Conservation (phyloP, 2,888 invertebrate species). For the Thyatira batis region DNA sequence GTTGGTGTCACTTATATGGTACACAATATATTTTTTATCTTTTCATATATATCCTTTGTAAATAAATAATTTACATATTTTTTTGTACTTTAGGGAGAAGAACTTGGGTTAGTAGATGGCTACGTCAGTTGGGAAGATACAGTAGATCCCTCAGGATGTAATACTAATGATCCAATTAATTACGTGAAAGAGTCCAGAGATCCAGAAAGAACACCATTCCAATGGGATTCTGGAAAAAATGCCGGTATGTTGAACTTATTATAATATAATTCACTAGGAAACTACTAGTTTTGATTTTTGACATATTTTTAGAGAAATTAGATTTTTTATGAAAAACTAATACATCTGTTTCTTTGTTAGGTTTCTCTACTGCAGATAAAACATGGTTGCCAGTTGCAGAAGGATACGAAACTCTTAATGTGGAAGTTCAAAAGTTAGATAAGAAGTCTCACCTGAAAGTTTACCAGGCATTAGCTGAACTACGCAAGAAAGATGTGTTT, state of each 20-base stretch:
- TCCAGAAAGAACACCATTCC: constrained; percentile 85
- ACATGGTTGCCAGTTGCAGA: constrained; percentile 87
- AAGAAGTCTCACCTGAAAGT: constrained; percentile 83
- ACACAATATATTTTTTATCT: constrained; percentile 9
- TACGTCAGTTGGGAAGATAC: constrained; percentile 86
- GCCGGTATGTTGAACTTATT: constrained; percentile 54
- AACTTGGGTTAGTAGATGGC: constrained; percentile 89
- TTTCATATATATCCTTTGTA: too few species aligned
- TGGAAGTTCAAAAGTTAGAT: constrained; percentile 73
- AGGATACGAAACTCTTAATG: constrained; percentile 83
- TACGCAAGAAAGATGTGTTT: constrained; percentile 80
- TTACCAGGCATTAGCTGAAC: constrained; percentile 80
- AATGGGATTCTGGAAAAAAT: constrained; percentile 83
- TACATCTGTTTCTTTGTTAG: constrained; percentile 41
- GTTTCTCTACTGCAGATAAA: constrained; percentile 81
- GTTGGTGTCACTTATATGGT: constrained; percentile 87
- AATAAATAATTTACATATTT: not conserved
- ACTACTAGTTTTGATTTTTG: too few species aligned
- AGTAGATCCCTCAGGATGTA: constrained; percentile 85
- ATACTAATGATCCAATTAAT: constrained; percentile 84
- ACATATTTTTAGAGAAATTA: too few species aligned
- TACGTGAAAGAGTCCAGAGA: constrained; percentile 84
- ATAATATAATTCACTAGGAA: constrained; percentile 13
- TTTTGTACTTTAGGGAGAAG: constrained; percentile 85
- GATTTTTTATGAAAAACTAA: too few species aligned